These are phyloP conservation scores for Drosophila paulistorum DNA, from an alignment of 1,140 invertebrate genomes.

Conservation along the genomic window DNA sequence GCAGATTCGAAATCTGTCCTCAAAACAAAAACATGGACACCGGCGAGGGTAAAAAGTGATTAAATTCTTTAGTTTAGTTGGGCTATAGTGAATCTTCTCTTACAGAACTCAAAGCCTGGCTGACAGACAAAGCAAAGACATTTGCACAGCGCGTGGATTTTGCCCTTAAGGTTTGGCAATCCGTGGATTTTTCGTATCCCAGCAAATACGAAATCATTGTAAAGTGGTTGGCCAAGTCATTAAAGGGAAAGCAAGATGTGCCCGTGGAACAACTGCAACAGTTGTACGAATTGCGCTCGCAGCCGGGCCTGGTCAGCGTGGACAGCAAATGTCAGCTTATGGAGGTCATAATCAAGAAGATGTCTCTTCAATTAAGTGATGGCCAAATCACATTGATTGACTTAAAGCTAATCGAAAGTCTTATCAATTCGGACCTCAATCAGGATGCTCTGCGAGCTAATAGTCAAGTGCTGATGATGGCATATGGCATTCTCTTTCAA, in stretches of 20 bases:
- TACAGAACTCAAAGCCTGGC: slow-evolving; percentile 67
- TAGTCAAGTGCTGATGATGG: slow-evolving; percentile 37
- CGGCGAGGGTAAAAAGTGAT: slow-evolving; percentile 51
- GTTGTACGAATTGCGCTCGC: slow-evolving; percentile 54
- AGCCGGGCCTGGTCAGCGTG: slow-evolving; percentile 59
- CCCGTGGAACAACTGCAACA: slow-evolving; percentile 48
- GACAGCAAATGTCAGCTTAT: slow-evolving; percentile 46
- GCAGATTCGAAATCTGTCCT: slow-evolving; percentile 2
- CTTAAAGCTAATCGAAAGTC: slow-evolving; percentile 35
- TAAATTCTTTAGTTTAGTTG: neutral
- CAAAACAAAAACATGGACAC: slow-evolving; percentile 55
- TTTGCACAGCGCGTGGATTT: slow-evolving; percentile 65
- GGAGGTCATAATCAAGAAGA: slow-evolving; percentile 8
- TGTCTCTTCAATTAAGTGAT: neutral
- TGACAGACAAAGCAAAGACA: slow-evolving; percentile 44
- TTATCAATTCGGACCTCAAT: slow-evolving; percentile 58
- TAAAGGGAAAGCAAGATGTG: slow-evolving; percentile 15
- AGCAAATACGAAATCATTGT: slow-evolving; percentile 73
- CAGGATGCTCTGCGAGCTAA: slow-evolving; percentile 66
- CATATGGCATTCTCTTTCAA: slow-evolving; percentile 50
- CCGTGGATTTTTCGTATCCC: slow-evolving; percentile 65
- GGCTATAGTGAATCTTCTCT: neutral
- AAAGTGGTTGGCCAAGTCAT: slow-evolving; percentile 53
- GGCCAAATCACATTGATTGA: neutral
- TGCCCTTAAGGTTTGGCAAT: slow-evolving; percentile 74